Conservation (phyloP, 2,113 vertebrate genomes). For the Hoplias malabaricus region DNA sequence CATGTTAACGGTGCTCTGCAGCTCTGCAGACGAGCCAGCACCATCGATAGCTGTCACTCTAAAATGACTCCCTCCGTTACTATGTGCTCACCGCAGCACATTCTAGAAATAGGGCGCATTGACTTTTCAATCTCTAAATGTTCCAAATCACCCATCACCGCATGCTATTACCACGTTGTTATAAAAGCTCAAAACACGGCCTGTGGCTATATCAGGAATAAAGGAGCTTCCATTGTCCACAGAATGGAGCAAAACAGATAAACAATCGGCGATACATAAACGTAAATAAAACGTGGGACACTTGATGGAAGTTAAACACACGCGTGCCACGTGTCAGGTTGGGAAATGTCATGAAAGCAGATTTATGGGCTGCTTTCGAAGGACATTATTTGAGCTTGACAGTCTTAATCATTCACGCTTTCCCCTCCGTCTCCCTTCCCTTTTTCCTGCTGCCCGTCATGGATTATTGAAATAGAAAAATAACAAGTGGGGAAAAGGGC, state of each 20-base stretch:
- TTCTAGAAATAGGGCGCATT: slow-evolving; percentile 54
- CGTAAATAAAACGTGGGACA: slow-evolving; percentile 73
- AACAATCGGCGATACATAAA: slow-evolving; percentile 61
- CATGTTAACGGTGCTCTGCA: slow-evolving; percentile 36
- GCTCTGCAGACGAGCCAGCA: slow-evolving; percentile 28
- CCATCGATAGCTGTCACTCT: slow-evolving; percentile 69
- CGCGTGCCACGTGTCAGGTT: slow-evolving; percentile 66
- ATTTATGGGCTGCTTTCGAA: slow-evolving; percentile 95
- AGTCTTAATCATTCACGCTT: slow-evolving; percentile 99
- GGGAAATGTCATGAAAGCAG: slow-evolving; percentile 98
- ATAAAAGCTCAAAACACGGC: slow-evolving; percentile 51
- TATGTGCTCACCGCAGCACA: slow-evolving; percentile 61
- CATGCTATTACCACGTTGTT: slow-evolving; percentile 35
- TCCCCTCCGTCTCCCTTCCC: slow-evolving; percentile 87
- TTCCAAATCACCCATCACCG: slow-evolving; percentile 47
- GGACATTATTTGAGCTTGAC: slow-evolving; percentile 99
- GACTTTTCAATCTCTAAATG: slow-evolving; percentile 62
- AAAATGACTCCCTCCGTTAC: slow-evolving; percentile 57
- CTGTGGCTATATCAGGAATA: slow-evolving; percentile 59
- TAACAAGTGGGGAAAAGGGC: slow-evolving; percentile 86
- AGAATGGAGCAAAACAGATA: slow-evolving; percentile 54
- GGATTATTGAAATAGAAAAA: slow-evolving; percentile 99
- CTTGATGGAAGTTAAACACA: slow-evolving; percentile 69
- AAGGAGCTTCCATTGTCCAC: slow-evolving; percentile 45
- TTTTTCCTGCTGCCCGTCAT: slow-evolving; percentile 82